Conservation (phyloP, 1,140 invertebrate species). For the Chymomyza costata region DNA sequence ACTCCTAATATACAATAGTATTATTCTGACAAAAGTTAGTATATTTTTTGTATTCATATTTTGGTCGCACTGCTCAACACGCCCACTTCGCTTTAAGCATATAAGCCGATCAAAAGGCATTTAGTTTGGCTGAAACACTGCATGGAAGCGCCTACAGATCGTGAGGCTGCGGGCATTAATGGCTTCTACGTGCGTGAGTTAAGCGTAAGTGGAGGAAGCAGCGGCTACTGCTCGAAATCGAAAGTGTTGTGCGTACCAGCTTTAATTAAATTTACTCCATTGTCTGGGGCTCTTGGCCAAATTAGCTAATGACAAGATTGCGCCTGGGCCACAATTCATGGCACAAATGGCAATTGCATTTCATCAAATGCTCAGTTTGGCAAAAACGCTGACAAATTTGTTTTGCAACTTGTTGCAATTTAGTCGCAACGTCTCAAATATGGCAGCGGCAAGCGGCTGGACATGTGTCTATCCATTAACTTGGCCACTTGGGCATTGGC, state of each 20-base stretch:
- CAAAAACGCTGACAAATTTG: slow-evolving; percentile 65
- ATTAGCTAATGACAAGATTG: slow-evolving; percentile 62
- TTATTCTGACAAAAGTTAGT: no score
- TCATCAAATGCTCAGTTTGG: slow-evolving; percentile 46
- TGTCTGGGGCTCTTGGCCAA: slow-evolving; percentile 39
- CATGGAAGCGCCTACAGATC: no score
- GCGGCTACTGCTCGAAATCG: slow-evolving; percentile 41
- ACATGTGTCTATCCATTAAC: slow-evolving; percentile 45
- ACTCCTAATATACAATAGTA: no score
- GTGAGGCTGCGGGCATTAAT: slow-evolving; percentile 64
- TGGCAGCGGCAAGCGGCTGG: slow-evolving; percentile 19
- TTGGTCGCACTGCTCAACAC: no score
- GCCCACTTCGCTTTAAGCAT: no score
- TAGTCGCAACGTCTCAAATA: slow-evolving; percentile 50
- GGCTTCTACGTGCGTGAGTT: slow-evolving; percentile 52
- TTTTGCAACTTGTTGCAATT: slow-evolving; percentile 70
- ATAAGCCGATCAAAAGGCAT: no score
- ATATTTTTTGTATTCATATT: no score
- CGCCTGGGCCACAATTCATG: slow-evolving; percentile 28
- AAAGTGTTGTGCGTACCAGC: slow-evolving; percentile 49
- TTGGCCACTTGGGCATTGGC: slow-evolving; percentile 49
- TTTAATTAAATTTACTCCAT: slow-evolving; percentile 9
- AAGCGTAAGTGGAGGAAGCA: background rate
- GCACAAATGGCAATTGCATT: slow-evolving; percentile 41
- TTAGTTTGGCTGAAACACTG: no score